Percentiles rank a stretch among this genome's conserved stretches.
These are phyloP conservation scores for Aphidius gifuensis DNA, from an alignment of 1,140 invertebrate species.

Conservation along the genomic window DNA sequence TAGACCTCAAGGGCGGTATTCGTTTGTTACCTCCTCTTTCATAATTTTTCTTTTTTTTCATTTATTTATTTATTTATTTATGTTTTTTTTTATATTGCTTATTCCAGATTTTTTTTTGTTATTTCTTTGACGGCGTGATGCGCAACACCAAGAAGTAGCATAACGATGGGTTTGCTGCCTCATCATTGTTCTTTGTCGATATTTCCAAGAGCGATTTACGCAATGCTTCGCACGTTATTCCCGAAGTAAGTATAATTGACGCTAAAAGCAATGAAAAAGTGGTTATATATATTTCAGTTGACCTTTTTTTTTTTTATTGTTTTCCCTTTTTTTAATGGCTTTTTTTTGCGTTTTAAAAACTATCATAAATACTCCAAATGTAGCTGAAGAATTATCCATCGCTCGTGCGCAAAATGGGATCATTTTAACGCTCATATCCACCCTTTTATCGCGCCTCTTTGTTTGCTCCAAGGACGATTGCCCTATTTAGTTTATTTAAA, in stretches of 20 bases:
- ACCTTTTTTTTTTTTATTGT: no score
- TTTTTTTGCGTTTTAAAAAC: background rate
- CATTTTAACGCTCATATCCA: background rate
- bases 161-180: slow-evolving; percentile 38
- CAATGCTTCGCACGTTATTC: slow-evolving; percentile 41
- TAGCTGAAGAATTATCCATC: slow-evolving; percentile 5
- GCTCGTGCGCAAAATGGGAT: slow-evolving; percentile 12
- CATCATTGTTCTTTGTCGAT: slow-evolving; percentile 30
- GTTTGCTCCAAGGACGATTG: slow-evolving; percentile 1
- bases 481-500: slow-evolving; percentile 8
- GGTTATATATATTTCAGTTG: no score
- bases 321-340: background rate
- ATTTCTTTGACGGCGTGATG: slow-evolving; percentile 7
- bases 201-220: slow-evolving; percentile 27
- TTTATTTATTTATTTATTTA: slow-evolving; percentile 1
- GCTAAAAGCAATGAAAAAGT: slow-evolving; percentile 9
- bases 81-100: slow-evolving; percentile 5
- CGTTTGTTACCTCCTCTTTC: slow-evolving; percentile 32
- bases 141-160: slow-evolving; percentile 34
- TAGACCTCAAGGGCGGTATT: slow-evolving; percentile 49
- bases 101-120: slow-evolving; percentile 3
- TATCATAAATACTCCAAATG: slow-evolving; percentile 15
- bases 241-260: slow-evolving; percentile 27
- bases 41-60: slow-evolving; percentile 18
- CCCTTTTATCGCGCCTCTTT: slow-evolving; percentile 13